A percentile compares a stretch with the other conserved stretches of the same genome.
phyloP scores from a whole-genome alignment of 2,113 vertebrate species.

The Entelurus aequoreus region DNA sequence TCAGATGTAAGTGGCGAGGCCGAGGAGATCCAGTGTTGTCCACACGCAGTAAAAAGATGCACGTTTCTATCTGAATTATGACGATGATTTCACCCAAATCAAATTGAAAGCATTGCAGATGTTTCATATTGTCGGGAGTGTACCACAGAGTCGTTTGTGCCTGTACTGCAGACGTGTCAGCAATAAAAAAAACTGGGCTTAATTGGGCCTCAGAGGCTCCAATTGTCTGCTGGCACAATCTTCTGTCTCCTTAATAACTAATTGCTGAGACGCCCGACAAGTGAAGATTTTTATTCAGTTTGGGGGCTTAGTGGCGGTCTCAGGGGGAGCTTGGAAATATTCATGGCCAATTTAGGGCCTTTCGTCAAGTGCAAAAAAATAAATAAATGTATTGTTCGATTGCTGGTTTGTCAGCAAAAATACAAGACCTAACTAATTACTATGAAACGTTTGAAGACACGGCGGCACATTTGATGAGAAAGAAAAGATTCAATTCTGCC shows the following conservation, averaged over 20 bases:
- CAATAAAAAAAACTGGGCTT: conserved; percentile 1
- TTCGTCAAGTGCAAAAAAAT: background rate
- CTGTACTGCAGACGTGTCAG: conserved; percentile 25
- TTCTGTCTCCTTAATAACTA: conserved; percentile 6
- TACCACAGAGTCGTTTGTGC: background rate
- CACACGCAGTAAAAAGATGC: background rate
- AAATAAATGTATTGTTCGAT: too few relatives aligned
- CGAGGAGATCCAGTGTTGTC: background rate
- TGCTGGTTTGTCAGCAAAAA: too few relatives aligned
- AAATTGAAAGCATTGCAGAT: conserved; percentile 6
- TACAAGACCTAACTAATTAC: too few relatives aligned
- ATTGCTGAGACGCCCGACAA: background rate
- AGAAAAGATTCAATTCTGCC: too few relatives aligned
- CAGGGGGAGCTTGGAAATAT: background rate
- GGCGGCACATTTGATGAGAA: too few relatives aligned
- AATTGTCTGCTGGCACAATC: conserved; percentile 5
- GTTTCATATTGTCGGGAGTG: conserved; percentile 4
- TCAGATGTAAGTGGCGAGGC: background rate
- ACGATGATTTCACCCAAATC: background rate
- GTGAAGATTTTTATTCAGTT: background rate
- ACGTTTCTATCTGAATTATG: background rate
- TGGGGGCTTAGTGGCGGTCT: background rate
- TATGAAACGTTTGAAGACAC: too few relatives aligned
- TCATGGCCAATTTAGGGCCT: background rate
- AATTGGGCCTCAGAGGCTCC: conserved; percentile 41